A percentile compares a stretch with the other conserved stretches of the same genome.
phyloP scores from a whole-genome alignment of 2,888 invertebrate species.

The Drosophila tripunctata region DNA sequence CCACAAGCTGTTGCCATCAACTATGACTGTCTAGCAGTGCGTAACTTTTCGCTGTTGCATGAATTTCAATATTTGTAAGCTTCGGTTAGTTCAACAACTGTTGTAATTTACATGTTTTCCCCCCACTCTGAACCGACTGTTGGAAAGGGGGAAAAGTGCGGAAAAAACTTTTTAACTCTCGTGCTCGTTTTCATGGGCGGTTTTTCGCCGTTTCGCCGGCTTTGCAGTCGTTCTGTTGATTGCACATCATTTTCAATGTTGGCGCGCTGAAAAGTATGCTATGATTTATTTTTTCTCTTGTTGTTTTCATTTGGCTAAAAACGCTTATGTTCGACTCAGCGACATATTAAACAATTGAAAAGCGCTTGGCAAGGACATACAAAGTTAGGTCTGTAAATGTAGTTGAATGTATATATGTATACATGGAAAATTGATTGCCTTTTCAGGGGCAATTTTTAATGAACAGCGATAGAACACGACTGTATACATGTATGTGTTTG shows the following conservation, averaged over 20 bases:
- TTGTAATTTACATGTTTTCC: slow-evolving; percentile 63
- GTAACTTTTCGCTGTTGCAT: slow-evolving; percentile 45
- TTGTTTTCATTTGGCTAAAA: slow-evolving; percentile 56
- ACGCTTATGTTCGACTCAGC: slow-evolving; percentile 68
- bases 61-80: slow-evolving; percentile 74
- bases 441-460: slow-evolving; percentile 75
- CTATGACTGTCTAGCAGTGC: slow-evolving; percentile 9
- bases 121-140: background rate
- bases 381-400: slow-evolving; percentile 1
- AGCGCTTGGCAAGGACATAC: slow-evolving; percentile 59
- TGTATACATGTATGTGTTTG: slow-evolving; percentile 9
- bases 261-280: slow-evolving; percentile 43
- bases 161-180: slow-evolving; percentile 71
- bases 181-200: slow-evolving; percentile 63
- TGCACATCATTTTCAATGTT: slow-evolving; percentile 69
- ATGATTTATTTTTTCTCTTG: slow-evolving; percentile 23
- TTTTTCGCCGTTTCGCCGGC: slow-evolving; percentile 13
- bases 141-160: slow-evolving; percentile 10
- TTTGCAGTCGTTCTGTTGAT: slow-evolving; percentile 46
- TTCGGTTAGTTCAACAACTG: slow-evolving; percentile 57
- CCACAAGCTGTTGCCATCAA: slow-evolving; percentile 64
- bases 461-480: slow-evolving; percentile 35
- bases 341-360: slow-evolving; percentile 76
- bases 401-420: background rate
- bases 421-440: slow-evolving; percentile 63